Evolutionary conservation across 1,140 invertebrate species (phyloP), one percentile per base, ranked within the genome.

Genomic region (Apis mellifera): DNA sequence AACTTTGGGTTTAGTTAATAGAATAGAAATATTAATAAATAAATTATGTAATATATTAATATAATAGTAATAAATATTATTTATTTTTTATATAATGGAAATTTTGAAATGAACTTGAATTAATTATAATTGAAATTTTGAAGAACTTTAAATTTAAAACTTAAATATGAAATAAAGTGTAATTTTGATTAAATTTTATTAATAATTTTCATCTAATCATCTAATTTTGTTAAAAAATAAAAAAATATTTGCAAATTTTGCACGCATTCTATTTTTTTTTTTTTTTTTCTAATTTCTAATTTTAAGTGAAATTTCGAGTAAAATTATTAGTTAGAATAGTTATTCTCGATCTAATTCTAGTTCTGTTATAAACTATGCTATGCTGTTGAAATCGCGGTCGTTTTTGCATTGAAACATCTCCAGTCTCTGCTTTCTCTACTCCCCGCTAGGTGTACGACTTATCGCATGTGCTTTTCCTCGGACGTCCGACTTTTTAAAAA

Each of bases 401-500:
- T 55, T 76, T 82, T 82, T 82, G 60, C 64, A 68, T 82, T 32
- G 60, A 17, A 50, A 54, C 78, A 66, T 81, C 78, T 52, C 23
- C 21, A 26, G 17, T 2, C 71, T 23, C 62, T 76, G 79, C 79
- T 82, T 82, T 82, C 79, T 82, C 79, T 26, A 48, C 42, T 57
- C 64, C 54, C 48, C 79, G 72, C 72, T 81, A 81, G 62, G 71
- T 42, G 62, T 60, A 48, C 73, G 79, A 82, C 79, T 82, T 76
- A 69, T 76, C 54, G 55, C 79, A 48, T 52, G 79, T 68, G 73
- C 42, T 76, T 68, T 66, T 76, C 64, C 54, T 65, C 50, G 21
- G 13, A 11, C 55, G 79, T 66, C 55, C 64, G 73, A 81, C 79
- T 82, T 82, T 82, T 82, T 76, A 48, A 76, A 82, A 82, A 82